Evolutionary conservation across 2,113 vertebrate genomes (phyloP).

Genomic region (Callopanchax toddi): DNA sequence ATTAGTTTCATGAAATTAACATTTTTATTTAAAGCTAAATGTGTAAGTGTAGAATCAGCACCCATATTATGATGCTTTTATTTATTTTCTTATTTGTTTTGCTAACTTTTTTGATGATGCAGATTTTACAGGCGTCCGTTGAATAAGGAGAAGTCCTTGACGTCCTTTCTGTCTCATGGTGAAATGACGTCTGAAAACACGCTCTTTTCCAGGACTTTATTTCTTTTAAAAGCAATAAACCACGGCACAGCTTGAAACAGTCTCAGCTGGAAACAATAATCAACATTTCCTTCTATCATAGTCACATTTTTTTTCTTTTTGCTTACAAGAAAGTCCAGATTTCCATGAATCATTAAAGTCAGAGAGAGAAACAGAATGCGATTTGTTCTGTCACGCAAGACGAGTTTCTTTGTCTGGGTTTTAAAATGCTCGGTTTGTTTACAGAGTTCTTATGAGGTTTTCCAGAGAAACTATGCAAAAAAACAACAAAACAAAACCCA

Average conservation of each 20-base stretch:
- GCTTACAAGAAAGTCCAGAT: neutral
- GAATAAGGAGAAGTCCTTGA: too few relatives aligned
- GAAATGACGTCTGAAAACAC: conserved; percentile 19
- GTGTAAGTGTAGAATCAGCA: too few relatives aligned
- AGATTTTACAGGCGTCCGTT: too few relatives aligned
- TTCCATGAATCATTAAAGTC: neutral
- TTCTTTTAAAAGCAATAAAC: neutral
- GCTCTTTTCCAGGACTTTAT: neutral
- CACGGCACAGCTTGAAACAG: neutral
- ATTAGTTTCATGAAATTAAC: too few relatives aligned
- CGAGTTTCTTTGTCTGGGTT: neutral
- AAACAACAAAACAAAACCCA: too few relatives aligned
- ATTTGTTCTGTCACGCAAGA: neutral
- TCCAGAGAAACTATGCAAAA: conserved; percentile 4
- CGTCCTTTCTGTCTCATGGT: neutral
- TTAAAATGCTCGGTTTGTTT: conserved; percentile 10
- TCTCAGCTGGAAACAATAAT: neutral
- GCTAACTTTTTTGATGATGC: too few relatives aligned
- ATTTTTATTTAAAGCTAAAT: too few relatives aligned
- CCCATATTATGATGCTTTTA: too few relatives aligned
- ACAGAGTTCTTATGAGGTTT: conserved; percentile 18
- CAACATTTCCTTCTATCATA: neutral
- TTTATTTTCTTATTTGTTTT: too few relatives aligned
- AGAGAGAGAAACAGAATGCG: neutral
- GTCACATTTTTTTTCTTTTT: conserved; percentile 15